Conservation (phyloP, 1,140 invertebrate species). For the Cepaea nemoralis region DNA sequence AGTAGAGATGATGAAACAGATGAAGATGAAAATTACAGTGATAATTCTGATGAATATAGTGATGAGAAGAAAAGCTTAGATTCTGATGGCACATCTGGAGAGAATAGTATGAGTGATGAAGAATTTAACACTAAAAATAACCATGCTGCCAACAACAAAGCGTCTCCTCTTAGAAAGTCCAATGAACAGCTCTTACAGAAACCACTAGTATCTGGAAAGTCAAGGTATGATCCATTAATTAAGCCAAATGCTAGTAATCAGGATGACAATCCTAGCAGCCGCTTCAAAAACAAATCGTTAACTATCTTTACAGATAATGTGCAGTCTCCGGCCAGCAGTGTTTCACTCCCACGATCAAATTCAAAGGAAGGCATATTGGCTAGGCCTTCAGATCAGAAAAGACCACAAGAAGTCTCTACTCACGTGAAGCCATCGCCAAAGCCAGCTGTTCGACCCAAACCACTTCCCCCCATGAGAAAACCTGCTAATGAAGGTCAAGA, state of each 20-base stretch:
- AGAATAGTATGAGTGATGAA: conserved; percentile 15
- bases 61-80: conserved; percentile 3
- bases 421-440: not conserved
- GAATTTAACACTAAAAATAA: not conserved
- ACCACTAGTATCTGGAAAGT: not conserved
- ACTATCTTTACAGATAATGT: conserved; percentile 56
- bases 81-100: conserved; percentile 29
- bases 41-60: conserved; percentile 12
- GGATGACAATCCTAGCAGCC: not conserved
- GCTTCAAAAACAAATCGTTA: conserved; percentile 40
- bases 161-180: conserved; percentile 10
- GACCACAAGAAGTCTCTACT: not conserved
- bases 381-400: conserved; percentile 18
- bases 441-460: not conserved
- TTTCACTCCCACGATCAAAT: conserved; percentile 21
- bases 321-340: conserved; percentile 32
- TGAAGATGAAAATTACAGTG: not conserved
- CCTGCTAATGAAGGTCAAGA: not conserved
- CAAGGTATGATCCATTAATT: not conserved
- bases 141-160: not conserved
- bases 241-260: not conserved
- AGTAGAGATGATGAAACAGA: conserved; percentile 11
- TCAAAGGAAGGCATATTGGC: conserved; percentile 37
- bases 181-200: conserved; percentile 14
- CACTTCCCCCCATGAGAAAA: not conserved